Percentiles rank a stretch among this genome's conserved stretches.
Evolutionary conservation across 2,797 vertebrate genomes (phyloP).

Genomic region (Crenuchus spilurus): DNA sequence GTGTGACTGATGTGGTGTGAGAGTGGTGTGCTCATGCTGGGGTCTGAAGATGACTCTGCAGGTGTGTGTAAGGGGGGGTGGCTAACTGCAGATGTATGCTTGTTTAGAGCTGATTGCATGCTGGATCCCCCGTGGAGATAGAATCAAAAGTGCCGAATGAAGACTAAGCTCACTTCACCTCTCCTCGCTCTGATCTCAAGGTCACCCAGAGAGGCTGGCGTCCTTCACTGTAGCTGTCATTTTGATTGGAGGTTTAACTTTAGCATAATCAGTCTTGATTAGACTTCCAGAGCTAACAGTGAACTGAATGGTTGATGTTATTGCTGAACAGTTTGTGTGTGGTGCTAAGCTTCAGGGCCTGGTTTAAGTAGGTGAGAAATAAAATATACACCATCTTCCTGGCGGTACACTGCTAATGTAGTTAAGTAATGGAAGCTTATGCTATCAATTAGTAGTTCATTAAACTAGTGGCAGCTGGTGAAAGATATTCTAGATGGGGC

Average conservation of each 20-base stretch:
- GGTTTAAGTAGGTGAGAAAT: background rate
- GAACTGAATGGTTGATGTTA: slow-evolving; percentile 4
- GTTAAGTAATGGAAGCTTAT: too few relatives aligned
- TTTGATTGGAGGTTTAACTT: slow-evolving; percentile 31
- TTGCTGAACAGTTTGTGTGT: background rate
- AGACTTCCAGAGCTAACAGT: slow-evolving; percentile 1
- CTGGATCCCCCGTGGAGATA: slow-evolving; percentile 14
- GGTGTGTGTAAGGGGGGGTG: background rate
- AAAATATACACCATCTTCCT: background rate
- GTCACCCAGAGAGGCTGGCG: slow-evolving; percentile 5
- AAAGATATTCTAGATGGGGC: too few relatives aligned
- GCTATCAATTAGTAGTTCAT: too few relatives aligned
- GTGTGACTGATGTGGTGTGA: background rate
- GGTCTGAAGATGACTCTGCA: slow-evolving; percentile 13
- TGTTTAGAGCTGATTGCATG: slow-evolving; percentile 33
- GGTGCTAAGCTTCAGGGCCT: background rate
- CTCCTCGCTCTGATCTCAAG: slow-evolving; percentile 30
- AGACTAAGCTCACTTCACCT: slow-evolving; percentile 7
- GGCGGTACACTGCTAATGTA: too few relatives aligned
- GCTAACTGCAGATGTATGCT: slow-evolving; percentile 20
- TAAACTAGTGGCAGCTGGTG: too few relatives aligned
- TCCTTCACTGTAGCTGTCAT: slow-evolving; percentile 27
- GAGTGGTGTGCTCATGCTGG: background rate
- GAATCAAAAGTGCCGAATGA: slow-evolving; percentile 34
- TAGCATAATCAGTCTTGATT: slow-evolving; percentile 30